Conservation (phyloP, 2,113 vertebrate species). For the Lynx canadensis region DNA sequence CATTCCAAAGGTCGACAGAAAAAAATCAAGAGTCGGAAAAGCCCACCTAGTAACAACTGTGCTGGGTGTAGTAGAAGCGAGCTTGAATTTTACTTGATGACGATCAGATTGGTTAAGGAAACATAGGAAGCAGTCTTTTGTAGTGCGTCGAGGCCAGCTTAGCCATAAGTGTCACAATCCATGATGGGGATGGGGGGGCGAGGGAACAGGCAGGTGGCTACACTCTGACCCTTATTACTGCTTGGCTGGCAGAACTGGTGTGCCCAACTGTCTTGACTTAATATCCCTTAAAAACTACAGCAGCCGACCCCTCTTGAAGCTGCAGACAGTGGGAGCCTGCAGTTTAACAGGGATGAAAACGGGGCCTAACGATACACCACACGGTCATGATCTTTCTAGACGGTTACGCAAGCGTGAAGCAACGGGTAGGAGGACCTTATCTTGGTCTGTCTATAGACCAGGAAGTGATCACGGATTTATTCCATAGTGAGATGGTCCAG, state of each 20-base stretch:
- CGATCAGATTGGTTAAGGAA: neutral
- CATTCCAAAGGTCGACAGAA: neutral
- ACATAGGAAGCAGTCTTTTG: neutral
- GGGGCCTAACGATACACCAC: neutral
- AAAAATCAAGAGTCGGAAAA: neutral
- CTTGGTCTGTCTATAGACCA: neutral
- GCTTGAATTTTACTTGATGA: neutral
- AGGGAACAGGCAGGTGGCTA: neutral
- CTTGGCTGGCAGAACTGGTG: conserved; percentile 14
- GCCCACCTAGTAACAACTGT: neutral
- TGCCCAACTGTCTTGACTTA: neutral
- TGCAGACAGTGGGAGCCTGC: neutral
- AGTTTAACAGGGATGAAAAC: neutral
- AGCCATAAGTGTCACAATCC: neutral
- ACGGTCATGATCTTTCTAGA: conserved; percentile 51
- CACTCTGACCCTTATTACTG: neutral
- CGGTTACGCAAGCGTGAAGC: conserved; percentile 38
- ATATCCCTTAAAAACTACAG: conserved; percentile 14
- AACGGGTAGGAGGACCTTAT: neutral
- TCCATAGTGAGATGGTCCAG: neutral
- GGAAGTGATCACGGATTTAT: neutral
- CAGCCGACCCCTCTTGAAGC: neutral
- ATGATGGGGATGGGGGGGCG: neutral
- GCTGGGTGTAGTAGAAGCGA: neutral
- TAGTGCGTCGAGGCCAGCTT: neutral